Evolutionary conservation across 2,113 vertebrate species (phyloP).

Genomic region (Neofelis nebulosa): DNA sequence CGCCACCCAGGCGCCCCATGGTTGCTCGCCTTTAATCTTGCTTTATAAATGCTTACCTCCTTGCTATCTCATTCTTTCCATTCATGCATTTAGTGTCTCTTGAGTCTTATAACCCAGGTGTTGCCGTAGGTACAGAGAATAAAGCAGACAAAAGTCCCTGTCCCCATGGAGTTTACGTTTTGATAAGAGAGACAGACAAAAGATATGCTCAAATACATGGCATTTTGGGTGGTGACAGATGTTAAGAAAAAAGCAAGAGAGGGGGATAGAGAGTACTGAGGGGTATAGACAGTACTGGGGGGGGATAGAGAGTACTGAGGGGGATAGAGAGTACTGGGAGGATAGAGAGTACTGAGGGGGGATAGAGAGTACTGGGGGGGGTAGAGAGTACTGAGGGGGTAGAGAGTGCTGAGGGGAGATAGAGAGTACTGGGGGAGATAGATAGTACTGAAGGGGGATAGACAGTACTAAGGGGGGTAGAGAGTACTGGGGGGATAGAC

Average conservation of each 20-base stretch:
- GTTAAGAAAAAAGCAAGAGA: background rate
- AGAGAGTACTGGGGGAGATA: background rate
- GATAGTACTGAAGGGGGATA: rapidly evolving
- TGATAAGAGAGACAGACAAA: background rate
- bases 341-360: too few species aligned
- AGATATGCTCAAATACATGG: background rate
- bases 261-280: too few species aligned
- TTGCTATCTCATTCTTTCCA: background rate
- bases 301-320: too few species aligned
- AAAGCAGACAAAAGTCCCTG: background rate
- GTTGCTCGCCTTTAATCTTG: background rate
- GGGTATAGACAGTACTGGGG: background rate
- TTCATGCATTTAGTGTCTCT: background rate
- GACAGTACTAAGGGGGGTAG: rapidly evolving
- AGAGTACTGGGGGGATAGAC: background rate
- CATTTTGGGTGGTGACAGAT: background rate
- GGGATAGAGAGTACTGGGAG: too few species aligned
- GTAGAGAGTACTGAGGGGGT: too few species aligned
- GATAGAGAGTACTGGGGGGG: too few species aligned
- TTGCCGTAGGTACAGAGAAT: background rate
- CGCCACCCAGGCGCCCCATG: too few species aligned
- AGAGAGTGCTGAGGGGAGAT: too few species aligned
- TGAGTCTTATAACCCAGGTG: background rate
- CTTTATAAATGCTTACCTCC: background rate
- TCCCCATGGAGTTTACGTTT: background rate